A percentile compares a stretch with the other conserved stretches of the same genome.
Evolutionary conservation across 2,888 invertebrate species (phyloP).

Genomic region (Spicauda simplicius): DNA sequence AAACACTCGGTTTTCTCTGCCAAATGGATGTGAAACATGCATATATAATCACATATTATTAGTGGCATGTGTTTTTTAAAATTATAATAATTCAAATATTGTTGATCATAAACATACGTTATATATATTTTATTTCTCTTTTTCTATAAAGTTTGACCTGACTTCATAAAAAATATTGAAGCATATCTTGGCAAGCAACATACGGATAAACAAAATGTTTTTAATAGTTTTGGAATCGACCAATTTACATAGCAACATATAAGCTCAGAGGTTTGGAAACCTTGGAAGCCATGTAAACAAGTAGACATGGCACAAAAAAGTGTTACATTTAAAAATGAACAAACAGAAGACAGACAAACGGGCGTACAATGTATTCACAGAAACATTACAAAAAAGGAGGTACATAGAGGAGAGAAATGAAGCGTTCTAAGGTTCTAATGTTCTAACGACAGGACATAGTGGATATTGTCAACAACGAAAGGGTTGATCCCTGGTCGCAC

Average conservation of each 20-base stretch:
- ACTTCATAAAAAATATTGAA: background rate
- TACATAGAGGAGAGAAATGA: conserved; percentile 19
- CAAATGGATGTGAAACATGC: conserved; percentile 36
- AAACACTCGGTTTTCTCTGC: conserved; percentile 40
- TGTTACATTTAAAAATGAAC: background rate
- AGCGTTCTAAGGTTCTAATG: conserved; percentile 7
- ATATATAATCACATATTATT: conserved; percentile 18
- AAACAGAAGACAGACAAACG: background rate
- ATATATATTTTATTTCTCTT: background rate
- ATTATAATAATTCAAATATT: background rate
- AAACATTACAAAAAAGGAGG: no score
- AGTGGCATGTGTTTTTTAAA: background rate
- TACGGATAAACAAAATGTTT: no score
- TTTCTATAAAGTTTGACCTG: background rate
- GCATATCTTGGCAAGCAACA: no score
- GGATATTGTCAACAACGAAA: conserved; percentile 50
- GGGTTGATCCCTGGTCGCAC: conserved; percentile 65
- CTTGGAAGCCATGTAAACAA: no score
- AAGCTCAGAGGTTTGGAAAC: no score
- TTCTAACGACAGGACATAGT: conserved; percentile 30
- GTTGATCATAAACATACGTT: background rate
- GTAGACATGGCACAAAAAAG: no score
- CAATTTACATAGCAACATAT: no score
- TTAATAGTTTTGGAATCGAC: no score
- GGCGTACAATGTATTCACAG: background rate